These are phyloP conservation scores for Nephrotoma guestfalica DNA, from an alignment of 2,888 invertebrate genomes.

Conservation along the genomic window DNA sequence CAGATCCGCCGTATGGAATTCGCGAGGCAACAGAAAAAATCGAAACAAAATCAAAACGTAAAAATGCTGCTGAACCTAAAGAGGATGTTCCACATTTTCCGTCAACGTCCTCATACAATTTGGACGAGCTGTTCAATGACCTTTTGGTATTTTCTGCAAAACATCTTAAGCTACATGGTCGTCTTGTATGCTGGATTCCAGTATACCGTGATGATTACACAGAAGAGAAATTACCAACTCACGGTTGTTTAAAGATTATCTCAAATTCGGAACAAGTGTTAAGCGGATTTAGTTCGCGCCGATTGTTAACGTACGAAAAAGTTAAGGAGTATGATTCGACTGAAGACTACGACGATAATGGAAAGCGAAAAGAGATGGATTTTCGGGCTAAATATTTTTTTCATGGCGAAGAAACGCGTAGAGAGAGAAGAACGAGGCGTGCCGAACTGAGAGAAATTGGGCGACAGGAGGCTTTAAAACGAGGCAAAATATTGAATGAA, in stretches of 20 bases:
- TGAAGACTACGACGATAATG: constrained; percentile 9
- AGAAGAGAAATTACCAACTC: constrained; percentile 58
- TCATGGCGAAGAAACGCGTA: constrained; percentile 47
- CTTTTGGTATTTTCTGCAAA: constrained; percentile 68
- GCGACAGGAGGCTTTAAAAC: constrained; percentile 23
- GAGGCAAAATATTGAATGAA: constrained; percentile 23
- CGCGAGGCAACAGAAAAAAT: constrained; percentile 81
- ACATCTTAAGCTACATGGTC: constrained; percentile 57
- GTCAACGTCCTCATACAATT: constrained; percentile 69
- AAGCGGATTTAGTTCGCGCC: constrained; percentile 61
- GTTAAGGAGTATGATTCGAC: constrained; percentile 36
- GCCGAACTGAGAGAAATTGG: constrained; percentile 31
- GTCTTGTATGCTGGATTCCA: constrained; percentile 94
- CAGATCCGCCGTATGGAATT: constrained; percentile 97
- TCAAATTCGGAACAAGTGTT: constrained; percentile 83
- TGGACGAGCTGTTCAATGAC: constrained; percentile 72
- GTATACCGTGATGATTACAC: constrained; percentile 63
- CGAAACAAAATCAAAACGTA: constrained; percentile 31
- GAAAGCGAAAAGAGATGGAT: constrained; percentile 21
- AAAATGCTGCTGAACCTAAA: constrained; percentile 40
- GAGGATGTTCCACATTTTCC: constrained; percentile 61
- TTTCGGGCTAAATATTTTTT: constrained; percentile 43
- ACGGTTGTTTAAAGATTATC: constrained; percentile 61
- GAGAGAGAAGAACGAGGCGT: constrained; percentile 39
- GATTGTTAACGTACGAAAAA: constrained; percentile 80